Percentiles rank a stretch among this genome's conserved stretches.
Evolutionary conservation across 2,113 vertebrate species (phyloP).

Genomic region (Prietella phreatophila): DNA sequence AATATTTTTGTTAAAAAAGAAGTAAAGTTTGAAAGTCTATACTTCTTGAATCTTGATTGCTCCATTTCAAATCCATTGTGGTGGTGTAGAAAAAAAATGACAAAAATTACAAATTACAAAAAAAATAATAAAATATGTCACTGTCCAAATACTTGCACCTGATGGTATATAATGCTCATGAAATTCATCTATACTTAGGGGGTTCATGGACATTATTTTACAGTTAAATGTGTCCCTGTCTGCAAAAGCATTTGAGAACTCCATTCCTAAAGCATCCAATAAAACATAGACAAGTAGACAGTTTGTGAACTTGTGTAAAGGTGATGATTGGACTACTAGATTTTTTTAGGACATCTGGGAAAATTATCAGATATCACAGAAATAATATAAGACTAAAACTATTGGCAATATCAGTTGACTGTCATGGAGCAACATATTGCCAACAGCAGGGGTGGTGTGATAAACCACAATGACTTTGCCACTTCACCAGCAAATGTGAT

Average conservation of each 20-base stretch:
- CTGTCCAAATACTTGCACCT: too few species aligned
- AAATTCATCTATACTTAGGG: background rate
- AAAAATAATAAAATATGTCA: too few species aligned
- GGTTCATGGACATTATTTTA: background rate
- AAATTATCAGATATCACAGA: background rate
- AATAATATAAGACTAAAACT: background rate
- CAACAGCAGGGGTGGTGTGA: constrained; percentile 6
- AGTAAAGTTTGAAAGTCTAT: too few species aligned
- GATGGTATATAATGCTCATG: too few species aligned
- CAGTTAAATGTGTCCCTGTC: background rate
- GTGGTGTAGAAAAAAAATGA: too few species aligned
- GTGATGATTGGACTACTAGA: background rate
- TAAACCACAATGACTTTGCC: constrained; percentile 15
- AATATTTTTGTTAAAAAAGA: too few species aligned
- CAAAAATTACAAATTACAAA: too few species aligned
- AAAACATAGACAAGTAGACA: background rate
- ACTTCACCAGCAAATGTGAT: constrained; percentile 32
- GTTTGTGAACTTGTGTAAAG: background rate
- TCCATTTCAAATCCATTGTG: too few species aligned
- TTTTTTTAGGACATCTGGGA: background rate
- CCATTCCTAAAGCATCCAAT: background rate
- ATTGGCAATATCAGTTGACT: background rate
- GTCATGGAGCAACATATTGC: background rate
- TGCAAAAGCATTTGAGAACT: background rate
- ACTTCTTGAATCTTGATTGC: too few species aligned